A percentile compares a stretch with the other conserved stretches of the same genome.
These are phyloP conservation scores for Rhingia campestris DNA, from an alignment of 2,888 invertebrate species.

Conservation along the genomic window DNA sequence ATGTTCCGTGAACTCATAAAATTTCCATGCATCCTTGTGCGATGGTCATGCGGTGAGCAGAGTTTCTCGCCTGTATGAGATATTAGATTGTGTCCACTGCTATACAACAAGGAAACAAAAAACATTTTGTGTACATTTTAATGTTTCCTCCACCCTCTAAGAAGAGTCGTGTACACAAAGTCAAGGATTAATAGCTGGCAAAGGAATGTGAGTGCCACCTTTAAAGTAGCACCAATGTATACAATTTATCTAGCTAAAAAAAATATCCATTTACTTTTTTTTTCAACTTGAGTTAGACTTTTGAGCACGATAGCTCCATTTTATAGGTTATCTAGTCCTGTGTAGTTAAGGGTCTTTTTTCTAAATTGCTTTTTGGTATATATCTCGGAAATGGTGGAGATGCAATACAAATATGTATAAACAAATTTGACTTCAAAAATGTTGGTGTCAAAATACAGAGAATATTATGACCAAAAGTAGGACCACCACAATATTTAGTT, in stretches of 20 bases:
- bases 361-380: slow-evolving; percentile 50
- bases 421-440: no score
- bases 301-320: slow-evolving; percentile 44
- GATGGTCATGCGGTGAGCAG: slow-evolving; percentile 39
- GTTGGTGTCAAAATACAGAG: no score
- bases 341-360: slow-evolving; percentile 61
- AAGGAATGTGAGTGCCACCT: slow-evolving; percentile 54
- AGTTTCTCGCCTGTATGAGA: slow-evolving; percentile 52
- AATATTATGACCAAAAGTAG: no score
- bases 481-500: no score
- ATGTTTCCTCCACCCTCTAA: slow-evolving; percentile 42
- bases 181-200: slow-evolving; percentile 66
- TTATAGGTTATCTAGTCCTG: slow-evolving; percentile 39
- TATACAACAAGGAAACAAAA: slow-evolving; percentile 34
- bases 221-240: slow-evolving; percentile 37
- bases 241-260: slow-evolving; percentile 37
- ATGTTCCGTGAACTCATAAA: slow-evolving; percentile 68
- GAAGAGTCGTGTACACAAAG: slow-evolving; percentile 42
- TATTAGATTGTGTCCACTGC: slow-evolving; percentile 54
- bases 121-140: slow-evolving; percentile 60
- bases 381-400: slow-evolving; percentile 6
- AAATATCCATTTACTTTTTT: slow-evolving; percentile 52
- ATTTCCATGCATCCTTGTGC: slow-evolving; percentile 63
- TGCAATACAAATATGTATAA: neutral
- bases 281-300: slow-evolving; percentile 15